Evolutionary conservation across 2,797 vertebrate genomes (phyloP).

Genomic region (Graptemys geographica): DNA sequence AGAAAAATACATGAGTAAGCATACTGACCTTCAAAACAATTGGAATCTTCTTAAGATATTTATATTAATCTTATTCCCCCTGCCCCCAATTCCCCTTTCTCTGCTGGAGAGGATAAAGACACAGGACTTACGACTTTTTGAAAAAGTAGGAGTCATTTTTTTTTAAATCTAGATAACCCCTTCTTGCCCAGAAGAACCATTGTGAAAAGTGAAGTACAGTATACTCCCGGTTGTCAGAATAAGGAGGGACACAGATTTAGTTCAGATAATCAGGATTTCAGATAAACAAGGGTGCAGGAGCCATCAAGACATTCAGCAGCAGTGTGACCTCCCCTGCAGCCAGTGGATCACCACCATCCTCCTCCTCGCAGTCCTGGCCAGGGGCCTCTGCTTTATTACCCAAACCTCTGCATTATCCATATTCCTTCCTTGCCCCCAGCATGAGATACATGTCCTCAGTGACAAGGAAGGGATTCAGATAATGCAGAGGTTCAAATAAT

Average conservation of each 20-base stretch:
- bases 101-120: not conserved
- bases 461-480: not conserved
- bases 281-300: too few relatives aligned
- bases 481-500: not conserved
- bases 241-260: too few relatives aligned
- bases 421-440: too few relatives aligned
- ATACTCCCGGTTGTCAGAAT: not conserved
- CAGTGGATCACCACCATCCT: not conserved
- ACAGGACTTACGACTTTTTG: not conserved
- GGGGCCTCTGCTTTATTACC: not conserved
- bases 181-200: conserved; percentile 2
- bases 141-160: not conserved
- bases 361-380: not conserved
- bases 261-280: too few relatives aligned
- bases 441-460: too few relatives aligned
- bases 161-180: not conserved
- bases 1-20: not conserved
- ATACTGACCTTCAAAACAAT: not conserved
- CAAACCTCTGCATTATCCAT: not conserved
- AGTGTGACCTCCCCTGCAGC: too few relatives aligned
- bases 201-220: conserved; percentile 33
- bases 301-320: too few relatives aligned
- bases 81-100: not conserved
- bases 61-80: not conserved
- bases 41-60: not conserved